Evolutionary conservation across 2,113 vertebrate species (phyloP).

Genomic region (Semnornis frantzii): DNA sequence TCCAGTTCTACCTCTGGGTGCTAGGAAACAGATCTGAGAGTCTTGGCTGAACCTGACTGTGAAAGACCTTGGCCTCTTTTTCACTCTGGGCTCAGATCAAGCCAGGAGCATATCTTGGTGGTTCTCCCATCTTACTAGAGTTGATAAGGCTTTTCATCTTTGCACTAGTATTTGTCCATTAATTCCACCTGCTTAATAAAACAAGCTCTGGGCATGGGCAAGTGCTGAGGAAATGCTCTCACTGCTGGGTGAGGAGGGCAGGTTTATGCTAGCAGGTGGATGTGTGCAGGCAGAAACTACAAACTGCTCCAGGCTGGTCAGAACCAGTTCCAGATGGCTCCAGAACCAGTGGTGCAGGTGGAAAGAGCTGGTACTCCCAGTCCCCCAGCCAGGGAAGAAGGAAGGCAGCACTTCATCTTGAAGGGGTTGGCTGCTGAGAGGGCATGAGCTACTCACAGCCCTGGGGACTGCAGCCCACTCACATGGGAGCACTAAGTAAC

Average conservation of each 20-base stretch:
- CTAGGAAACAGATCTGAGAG: background rate
- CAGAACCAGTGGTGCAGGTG: background rate
- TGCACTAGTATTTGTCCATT: background rate
- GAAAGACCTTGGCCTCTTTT: fast-evolving
- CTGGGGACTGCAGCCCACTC: background rate
- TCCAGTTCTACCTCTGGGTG: background rate
- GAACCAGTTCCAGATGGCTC: fast-evolving
- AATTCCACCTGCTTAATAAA: background rate
- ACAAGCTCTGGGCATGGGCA: fast-evolving
- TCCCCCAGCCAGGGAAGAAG: background rate
- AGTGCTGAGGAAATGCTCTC: fast-evolving
- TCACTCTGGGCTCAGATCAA: background rate
- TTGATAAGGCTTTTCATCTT: background rate
- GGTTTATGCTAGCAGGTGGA: background rate
- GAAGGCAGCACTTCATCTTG: background rate
- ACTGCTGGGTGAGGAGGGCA: background rate
- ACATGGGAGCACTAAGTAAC: too few relatives aligned
- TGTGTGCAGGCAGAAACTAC: background rate
- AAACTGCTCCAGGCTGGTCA: background rate
- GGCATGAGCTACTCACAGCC: background rate
- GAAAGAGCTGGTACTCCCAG: background rate
- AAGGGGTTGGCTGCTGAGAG: background rate
- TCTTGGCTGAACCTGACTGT: background rate
- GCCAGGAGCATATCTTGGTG: background rate
- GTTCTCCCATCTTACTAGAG: background rate